Conservation (phyloP, 1,140 invertebrate genomes). For the Vollenhovia emeryi region DNA sequence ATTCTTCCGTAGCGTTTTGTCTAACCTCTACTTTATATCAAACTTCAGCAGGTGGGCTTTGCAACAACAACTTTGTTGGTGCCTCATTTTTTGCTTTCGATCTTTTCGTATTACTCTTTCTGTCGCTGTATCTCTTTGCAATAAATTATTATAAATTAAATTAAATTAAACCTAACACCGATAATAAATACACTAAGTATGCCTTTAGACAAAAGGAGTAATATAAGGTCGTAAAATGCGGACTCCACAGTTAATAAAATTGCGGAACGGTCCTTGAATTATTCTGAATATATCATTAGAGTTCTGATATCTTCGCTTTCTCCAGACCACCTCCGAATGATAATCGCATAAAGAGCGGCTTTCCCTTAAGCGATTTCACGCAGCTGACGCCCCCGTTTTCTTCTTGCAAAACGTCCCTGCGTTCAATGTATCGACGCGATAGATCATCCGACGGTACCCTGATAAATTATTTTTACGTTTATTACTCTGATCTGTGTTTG, state of each 20-base stretch:
- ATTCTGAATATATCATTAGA: constrained; percentile 45
- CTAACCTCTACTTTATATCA: too few relatives aligned
- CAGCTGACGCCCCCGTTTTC: constrained; percentile 70
- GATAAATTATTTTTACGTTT: constrained; percentile 67
- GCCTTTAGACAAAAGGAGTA: not conserved
- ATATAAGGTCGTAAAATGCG: not conserved
- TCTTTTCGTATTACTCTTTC: too few relatives aligned
- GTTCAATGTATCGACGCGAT: constrained; percentile 68
- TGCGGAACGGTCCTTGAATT: not conserved
- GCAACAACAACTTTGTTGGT: too few relatives aligned
- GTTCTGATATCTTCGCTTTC: constrained; percentile 30
- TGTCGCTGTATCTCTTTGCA: too few relatives aligned
- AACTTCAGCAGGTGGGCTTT: too few relatives aligned
- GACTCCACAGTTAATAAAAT: not conserved
- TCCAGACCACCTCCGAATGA: constrained; percentile 63
- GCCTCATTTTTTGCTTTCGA: too few relatives aligned
- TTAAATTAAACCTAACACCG: not conserved
- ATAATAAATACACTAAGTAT: not conserved
- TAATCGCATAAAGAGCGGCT: constrained; percentile 65
- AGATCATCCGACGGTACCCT: constrained; percentile 64
- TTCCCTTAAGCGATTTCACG: constrained; percentile 65
- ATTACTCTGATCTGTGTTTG: constrained; percentile 19
- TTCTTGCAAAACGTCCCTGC: constrained; percentile 63
- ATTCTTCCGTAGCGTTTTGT: too few relatives aligned
- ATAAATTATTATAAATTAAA: too few relatives aligned